Percentiles rank a stretch among this genome's conserved stretches.
Conservation (phyloP, 2,113 vertebrate species). For the Malurus elegans region DNA sequence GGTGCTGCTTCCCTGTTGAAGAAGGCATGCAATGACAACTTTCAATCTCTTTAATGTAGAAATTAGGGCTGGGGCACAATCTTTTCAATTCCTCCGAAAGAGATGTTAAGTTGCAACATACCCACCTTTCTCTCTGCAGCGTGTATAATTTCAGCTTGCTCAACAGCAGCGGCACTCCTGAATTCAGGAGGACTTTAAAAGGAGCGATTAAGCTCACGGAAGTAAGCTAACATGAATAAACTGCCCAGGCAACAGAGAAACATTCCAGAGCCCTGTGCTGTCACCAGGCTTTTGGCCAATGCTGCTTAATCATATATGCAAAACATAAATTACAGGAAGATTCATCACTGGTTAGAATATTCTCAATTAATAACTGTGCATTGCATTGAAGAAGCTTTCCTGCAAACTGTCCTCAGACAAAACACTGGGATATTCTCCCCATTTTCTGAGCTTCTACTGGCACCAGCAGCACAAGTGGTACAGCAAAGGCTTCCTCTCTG, state of each 20-base stretch:
- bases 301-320: not conserved
- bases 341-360: not conserved
- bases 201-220: conserved; percentile 47
- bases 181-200: conserved; percentile 52
- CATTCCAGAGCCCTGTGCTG: conserved; percentile 49
- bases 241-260: conserved; percentile 40
- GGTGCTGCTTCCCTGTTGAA: not conserved
- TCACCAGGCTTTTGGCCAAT: conserved; percentile 40
- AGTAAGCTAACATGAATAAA: conserved; percentile 36
- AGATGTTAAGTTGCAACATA: not conserved
- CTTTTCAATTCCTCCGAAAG: not conserved
- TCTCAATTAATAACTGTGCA: not conserved
- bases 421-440: not conserved
- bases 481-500: not conserved
- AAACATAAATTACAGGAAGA: not conserved
- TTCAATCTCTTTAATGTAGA: conserved; percentile 16
- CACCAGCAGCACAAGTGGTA: not conserved
- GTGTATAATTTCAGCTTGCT: conserved; percentile 56
- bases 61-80: not conserved
- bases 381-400: not conserved
- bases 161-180: conserved; percentile 28
- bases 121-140: not conserved
- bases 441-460: not conserved
- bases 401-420: not conserved
- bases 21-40: not conserved